phyloP scores from a whole-genome alignment of 2,888 invertebrate species.

The Hydrotaea cyrtoneurina region DNA sequence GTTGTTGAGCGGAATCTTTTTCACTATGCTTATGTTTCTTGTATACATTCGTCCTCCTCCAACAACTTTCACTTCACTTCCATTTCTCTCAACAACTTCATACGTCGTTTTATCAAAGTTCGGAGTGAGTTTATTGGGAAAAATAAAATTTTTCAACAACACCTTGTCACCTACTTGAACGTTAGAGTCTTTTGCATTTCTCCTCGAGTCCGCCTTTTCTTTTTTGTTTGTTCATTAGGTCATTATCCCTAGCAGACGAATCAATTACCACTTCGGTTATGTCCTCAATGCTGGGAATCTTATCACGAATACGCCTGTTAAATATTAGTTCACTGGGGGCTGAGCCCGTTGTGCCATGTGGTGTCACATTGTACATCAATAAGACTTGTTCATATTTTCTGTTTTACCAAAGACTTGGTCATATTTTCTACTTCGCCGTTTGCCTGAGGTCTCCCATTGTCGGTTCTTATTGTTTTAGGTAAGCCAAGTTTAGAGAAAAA shows the following conservation, averaged over 20 bases:
- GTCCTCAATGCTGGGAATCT: conserved; percentile 46
- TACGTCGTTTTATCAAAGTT: conserved; percentile 54
- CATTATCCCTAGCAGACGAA: conserved; percentile 30
- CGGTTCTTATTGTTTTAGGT: conserved; percentile 62
- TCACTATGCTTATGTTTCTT: conserved; percentile 53
- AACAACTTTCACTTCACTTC: conserved; percentile 45
- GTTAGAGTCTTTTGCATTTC: conserved; percentile 22
- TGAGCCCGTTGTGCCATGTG: conserved; percentile 56
- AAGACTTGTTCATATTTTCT: conserved; percentile 44
- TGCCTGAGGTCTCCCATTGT: conserved; percentile 64
- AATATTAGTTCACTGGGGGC: conserved; percentile 52
- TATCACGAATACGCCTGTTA: conserved; percentile 57
- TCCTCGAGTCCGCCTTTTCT: conserved; percentile 41
- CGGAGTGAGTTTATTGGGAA: conserved; percentile 58
- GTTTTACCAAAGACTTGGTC: conserved; percentile 51
- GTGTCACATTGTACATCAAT: conserved; percentile 59
- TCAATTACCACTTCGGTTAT: conserved; percentile 33
- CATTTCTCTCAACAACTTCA: conserved; percentile 58
- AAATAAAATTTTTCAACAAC: conserved; percentile 45
- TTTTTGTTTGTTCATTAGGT: conserved; percentile 7
- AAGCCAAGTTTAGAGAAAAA: conserved; percentile 58
- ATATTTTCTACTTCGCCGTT: conserved; percentile 59
- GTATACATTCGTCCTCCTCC: conserved; percentile 52
- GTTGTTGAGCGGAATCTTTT: conserved; percentile 39
- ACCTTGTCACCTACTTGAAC: conserved; percentile 26